Percentiles rank a stretch among this genome's conserved stretches.
Conservation (phyloP, 1,140 invertebrate genomes). For the Octopus sinensis region DNA sequence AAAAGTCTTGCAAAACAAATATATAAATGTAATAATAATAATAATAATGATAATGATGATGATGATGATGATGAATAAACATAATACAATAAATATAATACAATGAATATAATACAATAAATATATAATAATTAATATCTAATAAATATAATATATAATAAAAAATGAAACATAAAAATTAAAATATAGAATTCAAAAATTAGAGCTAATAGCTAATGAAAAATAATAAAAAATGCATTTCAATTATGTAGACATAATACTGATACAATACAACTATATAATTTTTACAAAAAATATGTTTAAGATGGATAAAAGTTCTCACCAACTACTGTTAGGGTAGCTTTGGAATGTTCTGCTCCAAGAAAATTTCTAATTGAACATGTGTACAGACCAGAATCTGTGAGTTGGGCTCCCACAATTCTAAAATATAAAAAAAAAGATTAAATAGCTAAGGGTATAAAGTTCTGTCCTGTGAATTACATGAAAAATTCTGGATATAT, state of each 20-base stretch:
- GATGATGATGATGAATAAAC: no score
- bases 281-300: neutral
- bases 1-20: no score
- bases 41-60: no score
- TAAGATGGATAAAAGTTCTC: slow-evolving; percentile 24
- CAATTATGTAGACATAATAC: neutral
- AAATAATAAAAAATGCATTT: neutral
- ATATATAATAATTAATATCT: no score
- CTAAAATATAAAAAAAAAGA: slow-evolving; percentile 29
- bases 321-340: slow-evolving; percentile 54
- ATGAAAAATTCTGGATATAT: no score
- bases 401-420: slow-evolving; percentile 54
- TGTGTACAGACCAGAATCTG: slow-evolving; percentile 59
- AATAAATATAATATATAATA: no score
- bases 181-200: neutral
- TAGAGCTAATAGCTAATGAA: neutral
- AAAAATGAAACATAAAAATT: no score
- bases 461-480: no score
- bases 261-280: no score
- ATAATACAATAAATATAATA: no score
- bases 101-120: no score
- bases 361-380: slow-evolving; percentile 59
- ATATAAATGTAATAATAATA: no score
- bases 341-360: slow-evolving; percentile 46
- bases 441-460: neutral